Conservation (phyloP, 1,140 invertebrate species). For the Zaprionus taronus region DNA sequence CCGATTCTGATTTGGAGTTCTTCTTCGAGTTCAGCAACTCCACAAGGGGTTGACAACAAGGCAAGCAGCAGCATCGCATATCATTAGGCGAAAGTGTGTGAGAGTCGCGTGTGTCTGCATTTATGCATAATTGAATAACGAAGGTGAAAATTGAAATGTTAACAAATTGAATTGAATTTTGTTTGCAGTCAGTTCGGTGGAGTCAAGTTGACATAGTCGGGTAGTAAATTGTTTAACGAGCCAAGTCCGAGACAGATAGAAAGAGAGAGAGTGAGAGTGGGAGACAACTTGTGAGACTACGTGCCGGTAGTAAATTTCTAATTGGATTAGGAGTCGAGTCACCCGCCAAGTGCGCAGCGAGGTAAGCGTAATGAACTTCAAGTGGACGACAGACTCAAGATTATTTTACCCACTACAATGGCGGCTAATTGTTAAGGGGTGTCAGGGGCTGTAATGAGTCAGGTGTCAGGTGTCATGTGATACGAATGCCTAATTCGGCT, state of each 20-base stretch:
- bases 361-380: conserved; percentile 67
- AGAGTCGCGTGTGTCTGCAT: conserved; percentile 37
- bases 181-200: conserved; percentile 43
- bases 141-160: conserved; percentile 82
- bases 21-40: conserved; percentile 43
- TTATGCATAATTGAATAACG: conserved; percentile 77
- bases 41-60: conserved; percentile 20
- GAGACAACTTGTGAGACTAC: conserved; percentile 30
- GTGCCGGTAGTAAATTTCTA: conserved; percentile 67
- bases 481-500: conserved; percentile 67
- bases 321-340: conserved; percentile 77
- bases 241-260: conserved; percentile 49
- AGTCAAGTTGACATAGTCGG: not conserved
- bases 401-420: conserved; percentile 26
- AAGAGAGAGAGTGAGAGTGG: not conserved
- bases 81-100: conserved; percentile 46
- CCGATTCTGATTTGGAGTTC: conserved; percentile 12
- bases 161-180: conserved; percentile 80
- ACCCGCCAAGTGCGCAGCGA: conserved; percentile 35
- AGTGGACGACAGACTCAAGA: conserved; percentile 34
- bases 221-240: conserved; percentile 70
- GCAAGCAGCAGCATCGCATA: conserved; percentile 36
- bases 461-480: conserved; percentile 67
- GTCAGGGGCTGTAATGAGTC: conserved; percentile 46
- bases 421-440: conserved; percentile 36